Percentiles rank a stretch among this genome's conserved stretches.
phyloP scores from a whole-genome alignment of 2,113 vertebrate genomes.

The Sialia sialis region DNA sequence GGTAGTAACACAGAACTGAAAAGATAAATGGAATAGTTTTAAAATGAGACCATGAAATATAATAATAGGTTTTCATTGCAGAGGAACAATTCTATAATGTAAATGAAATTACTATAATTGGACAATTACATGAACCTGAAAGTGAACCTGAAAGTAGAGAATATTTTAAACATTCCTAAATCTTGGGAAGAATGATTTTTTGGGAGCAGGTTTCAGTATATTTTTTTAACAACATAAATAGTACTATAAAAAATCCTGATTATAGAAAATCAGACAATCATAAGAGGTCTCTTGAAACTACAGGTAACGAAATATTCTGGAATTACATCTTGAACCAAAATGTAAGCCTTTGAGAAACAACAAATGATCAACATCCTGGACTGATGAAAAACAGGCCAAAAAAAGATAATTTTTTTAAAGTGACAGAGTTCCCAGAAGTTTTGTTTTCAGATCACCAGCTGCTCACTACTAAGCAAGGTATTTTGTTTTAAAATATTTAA shows the following conservation, averaged over 20 bases:
- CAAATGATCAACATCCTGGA: neutral
- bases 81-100: neutral
- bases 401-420: neutral
- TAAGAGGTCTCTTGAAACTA: neutral
- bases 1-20: neutral
- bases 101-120: slow-evolving; percentile 10
- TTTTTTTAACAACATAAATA: neutral
- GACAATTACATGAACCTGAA: neutral
- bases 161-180: neutral
- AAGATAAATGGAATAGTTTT: neutral
- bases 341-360: neutral
- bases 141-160: neutral
- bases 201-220: neutral
- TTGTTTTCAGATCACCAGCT: neutral
- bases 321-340: neutral
- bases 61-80: slow-evolving; percentile 29
- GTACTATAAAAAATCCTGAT: neutral
- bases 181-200: neutral
- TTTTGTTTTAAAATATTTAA: neutral
- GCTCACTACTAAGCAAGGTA: neutral
- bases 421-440: neutral
- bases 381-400: neutral
- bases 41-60: neutral
- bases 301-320: neutral
- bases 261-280: neutral